A percentile compares a stretch with the other conserved stretches of the same genome.
Conservation (phyloP, 2,113 vertebrate species). For the Anarrhichthys ocellatus region DNA sequence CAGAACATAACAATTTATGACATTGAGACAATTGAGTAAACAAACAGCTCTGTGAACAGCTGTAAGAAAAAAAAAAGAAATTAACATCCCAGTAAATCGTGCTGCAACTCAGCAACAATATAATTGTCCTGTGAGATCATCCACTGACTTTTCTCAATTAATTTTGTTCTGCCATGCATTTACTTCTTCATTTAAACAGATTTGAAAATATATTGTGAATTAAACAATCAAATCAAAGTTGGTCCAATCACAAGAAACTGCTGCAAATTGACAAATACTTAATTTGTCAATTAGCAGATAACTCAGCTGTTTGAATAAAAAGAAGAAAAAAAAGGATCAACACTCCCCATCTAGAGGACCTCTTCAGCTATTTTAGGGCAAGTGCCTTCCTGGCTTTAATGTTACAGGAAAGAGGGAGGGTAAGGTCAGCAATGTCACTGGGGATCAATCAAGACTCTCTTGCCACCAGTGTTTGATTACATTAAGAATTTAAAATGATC, state of each 20-base stretch:
- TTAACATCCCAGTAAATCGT: conserved; percentile 2
- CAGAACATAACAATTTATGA: conserved; percentile 19
- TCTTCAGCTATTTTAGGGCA: not conserved
- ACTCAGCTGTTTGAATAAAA: not conserved
- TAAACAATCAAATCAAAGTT: not conserved
- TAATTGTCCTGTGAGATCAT: not conserved
- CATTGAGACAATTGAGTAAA: too few species aligned
- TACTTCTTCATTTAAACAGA: not conserved
- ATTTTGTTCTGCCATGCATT: not conserved
- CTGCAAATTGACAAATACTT: not conserved
- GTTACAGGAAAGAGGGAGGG: not conserved
- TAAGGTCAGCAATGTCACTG: conserved; percentile 17
- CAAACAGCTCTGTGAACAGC: conserved; percentile 1
- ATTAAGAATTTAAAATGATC: conserved; percentile 35
- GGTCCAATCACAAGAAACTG: not conserved
- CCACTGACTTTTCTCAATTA: not conserved
- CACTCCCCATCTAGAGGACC: not conserved
- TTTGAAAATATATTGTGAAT: not conserved
- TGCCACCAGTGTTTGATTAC: conserved; percentile 25
- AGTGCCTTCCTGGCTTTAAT: conserved; percentile 2
- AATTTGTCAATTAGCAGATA: conserved; percentile 11
- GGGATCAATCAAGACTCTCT: conserved; percentile 27
- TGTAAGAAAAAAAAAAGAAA: conserved; percentile 13
- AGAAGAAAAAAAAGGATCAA: not conserved
- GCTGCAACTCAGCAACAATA: not conserved